A percentile compares a stretch with the other conserved stretches of the same genome.
Conservation (phyloP, 2,797 vertebrate species). For the Vipera latastei region DNA sequence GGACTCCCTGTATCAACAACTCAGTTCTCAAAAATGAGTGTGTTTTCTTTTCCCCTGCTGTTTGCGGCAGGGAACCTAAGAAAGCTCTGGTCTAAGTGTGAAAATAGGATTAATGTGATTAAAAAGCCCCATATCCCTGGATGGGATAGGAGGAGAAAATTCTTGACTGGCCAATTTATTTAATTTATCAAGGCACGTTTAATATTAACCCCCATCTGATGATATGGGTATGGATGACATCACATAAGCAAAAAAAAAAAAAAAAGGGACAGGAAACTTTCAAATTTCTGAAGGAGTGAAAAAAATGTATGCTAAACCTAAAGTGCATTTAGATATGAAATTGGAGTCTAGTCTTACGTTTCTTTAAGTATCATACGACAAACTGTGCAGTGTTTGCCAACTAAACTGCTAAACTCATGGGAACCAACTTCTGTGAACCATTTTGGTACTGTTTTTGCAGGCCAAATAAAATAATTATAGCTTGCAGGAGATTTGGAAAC, state of each 20-base stretch:
- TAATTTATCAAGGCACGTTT: background rate
- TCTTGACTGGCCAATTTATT: background rate
- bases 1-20: background rate
- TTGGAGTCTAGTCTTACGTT: background rate
- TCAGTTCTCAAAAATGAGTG: background rate
- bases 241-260: background rate
- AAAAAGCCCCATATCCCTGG: background rate
- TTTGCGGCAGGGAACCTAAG: background rate
- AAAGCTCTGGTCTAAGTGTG: background rate
- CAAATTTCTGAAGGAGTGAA: background rate
- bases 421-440: background rate
- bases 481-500: constrained; percentile 42
- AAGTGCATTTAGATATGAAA: background rate
- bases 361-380: background rate
- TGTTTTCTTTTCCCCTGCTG: background rate
- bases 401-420: background rate
- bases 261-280: background rate
- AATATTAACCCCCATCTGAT: background rate
- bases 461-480: constrained; percentile 43
- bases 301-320: background rate
- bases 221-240: background rate
- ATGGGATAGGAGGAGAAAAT: background rate
- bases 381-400: constrained; percentile 18
- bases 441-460: constrained; percentile 3
- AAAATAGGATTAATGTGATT: background rate